These are phyloP conservation scores for Coptotermes formosanus DNA, from an alignment of 1,140 invertebrate species.

Conservation along the genomic window DNA sequence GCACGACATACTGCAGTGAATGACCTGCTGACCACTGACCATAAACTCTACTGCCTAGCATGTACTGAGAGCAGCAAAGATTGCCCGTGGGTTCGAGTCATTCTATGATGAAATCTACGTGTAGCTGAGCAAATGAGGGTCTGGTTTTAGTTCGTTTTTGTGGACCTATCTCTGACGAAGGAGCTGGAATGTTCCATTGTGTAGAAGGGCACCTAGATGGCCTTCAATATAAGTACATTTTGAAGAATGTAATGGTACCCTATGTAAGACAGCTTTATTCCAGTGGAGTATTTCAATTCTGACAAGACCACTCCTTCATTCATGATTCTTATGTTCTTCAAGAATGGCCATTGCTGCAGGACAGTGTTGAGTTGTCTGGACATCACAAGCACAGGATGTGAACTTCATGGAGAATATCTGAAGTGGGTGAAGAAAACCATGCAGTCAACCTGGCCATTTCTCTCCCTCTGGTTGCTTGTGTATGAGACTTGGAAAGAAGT, in stretches of 20 bases:
- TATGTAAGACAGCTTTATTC: background rate
- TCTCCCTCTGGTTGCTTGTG: no score
- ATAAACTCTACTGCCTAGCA: conserved; percentile 6
- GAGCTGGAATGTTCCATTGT: background rate
- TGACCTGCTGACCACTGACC: background rate
- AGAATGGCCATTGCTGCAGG: background rate
- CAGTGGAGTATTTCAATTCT: background rate
- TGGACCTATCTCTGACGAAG: background rate
- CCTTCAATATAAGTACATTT: background rate
- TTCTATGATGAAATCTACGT: background rate
- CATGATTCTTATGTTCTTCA: background rate
- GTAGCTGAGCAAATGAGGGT: background rate
- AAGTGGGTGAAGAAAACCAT: background rate
- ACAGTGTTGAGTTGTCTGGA: background rate
- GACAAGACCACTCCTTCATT: background rate
- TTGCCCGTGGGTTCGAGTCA: background rate
- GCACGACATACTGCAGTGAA: background rate
- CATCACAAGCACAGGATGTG: no score
- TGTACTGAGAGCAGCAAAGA: background rate
- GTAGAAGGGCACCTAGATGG: background rate
- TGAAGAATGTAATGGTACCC: background rate
- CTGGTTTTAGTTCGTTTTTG: background rate
- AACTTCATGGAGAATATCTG: background rate
- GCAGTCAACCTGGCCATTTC: no score
- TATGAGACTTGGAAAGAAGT: no score